These are phyloP conservation scores for Lasioglossum pauxillum DNA, from an alignment of 2,888 invertebrate species.

Conservation along the genomic window DNA sequence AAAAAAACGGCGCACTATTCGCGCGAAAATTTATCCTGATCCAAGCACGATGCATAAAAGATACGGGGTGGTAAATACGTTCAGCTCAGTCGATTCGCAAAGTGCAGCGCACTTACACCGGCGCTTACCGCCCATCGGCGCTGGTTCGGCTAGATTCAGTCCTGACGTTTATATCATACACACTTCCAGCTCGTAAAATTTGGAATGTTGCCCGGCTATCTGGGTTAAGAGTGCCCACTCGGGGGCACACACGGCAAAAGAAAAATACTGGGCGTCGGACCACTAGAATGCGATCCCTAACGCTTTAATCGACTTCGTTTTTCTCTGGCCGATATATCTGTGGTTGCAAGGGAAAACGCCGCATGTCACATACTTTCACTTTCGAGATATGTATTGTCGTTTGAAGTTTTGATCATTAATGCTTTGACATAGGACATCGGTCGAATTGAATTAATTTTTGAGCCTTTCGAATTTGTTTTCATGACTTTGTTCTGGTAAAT, in stretches of 20 bases:
- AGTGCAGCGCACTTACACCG: slow-evolving; percentile 13
- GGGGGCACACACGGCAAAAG: slow-evolving; percentile 24
- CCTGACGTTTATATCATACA: slow-evolving; percentile 45
- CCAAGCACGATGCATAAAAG: slow-evolving; percentile 54
- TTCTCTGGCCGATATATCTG: slow-evolving; percentile 10
- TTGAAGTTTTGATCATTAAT: no score
- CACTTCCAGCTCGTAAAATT: slow-evolving; percentile 66
- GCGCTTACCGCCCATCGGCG: slow-evolving; percentile 17
- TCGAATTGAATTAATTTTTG: no score
- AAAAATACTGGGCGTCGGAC: slow-evolving; percentile 57
- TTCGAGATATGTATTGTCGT: no score
- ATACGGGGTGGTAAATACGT: slow-evolving; percentile 51
- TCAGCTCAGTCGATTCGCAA: slow-evolving; percentile 42
- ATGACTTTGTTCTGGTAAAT: no score
- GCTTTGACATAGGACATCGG: no score
- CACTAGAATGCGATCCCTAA: slow-evolving; percentile 29
- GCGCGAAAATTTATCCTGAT: slow-evolving; percentile 47
- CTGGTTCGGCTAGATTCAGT: not conserved
- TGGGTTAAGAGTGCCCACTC: slow-evolving; percentile 66
- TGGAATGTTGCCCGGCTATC: slow-evolving; percentile 70
- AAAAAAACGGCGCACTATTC: not conserved
- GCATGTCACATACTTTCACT: no score
- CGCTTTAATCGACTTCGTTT: slow-evolving; percentile 63
- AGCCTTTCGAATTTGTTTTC: no score
- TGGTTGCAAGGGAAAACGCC: no score